Evolutionary conservation across 2,113 vertebrate species (phyloP).

Genomic region (Myrmecophaga tridactyla): DNA sequence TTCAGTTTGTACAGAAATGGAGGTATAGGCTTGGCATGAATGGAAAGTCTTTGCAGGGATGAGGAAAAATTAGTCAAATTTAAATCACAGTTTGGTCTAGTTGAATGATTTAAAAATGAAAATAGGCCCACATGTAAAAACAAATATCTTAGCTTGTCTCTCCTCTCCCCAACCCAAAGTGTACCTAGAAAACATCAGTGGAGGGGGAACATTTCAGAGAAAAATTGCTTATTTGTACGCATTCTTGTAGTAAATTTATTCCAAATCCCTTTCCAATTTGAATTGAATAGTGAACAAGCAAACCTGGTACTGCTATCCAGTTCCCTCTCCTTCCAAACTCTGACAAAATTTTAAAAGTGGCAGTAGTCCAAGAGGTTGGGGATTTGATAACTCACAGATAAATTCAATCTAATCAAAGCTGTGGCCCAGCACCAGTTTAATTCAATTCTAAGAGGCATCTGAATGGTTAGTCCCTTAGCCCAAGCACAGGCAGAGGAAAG

Average conservation of each 20-base stretch:
- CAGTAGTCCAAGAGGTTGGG: background rate
- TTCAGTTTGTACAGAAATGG: rapidly evolving
- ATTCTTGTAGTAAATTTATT: background rate
- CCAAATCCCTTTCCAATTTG: background rate
- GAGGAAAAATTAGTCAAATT: background rate
- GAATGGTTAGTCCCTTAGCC: background rate
- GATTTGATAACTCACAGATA: background rate
- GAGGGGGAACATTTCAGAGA: background rate
- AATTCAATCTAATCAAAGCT: background rate
- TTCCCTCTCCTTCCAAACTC: background rate
- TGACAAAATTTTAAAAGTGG: background rate
- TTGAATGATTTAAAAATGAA: background rate
- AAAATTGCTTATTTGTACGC: background rate
- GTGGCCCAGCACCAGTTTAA: no score
- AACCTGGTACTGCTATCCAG: background rate
- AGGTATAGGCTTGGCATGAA: rapidly evolving
- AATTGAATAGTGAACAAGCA: background rate
- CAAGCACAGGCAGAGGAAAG: background rate
- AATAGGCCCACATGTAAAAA: background rate
- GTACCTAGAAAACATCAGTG: background rate
- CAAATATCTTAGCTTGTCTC: background rate
- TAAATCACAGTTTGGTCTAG: background rate
- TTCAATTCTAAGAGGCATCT: background rate
- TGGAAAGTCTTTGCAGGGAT: no score
- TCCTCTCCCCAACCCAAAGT: background rate